Evolutionary conservation across 2,888 invertebrate species (phyloP), one percentile per base, ranked within the genome.

Genomic region (Xestia rhomboidea): DNA sequence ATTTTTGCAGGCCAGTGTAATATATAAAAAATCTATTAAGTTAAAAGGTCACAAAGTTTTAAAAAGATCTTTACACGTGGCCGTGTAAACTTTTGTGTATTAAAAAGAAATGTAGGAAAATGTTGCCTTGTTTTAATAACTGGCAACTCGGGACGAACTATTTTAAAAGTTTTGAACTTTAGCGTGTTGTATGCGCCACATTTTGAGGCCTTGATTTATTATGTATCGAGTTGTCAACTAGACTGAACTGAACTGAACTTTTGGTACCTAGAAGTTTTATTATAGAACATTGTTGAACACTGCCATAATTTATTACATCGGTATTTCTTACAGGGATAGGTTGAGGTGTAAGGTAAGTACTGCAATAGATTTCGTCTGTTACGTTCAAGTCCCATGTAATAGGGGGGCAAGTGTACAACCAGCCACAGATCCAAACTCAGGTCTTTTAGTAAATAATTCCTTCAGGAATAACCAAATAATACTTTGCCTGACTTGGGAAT

Each of bases 181-280:
- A 51, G 46, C 34, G 4, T 24, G 34, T 66, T 66, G n/a, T 66
- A 46, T 34, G 38, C 15, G 24, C 24, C 46, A 46, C 15, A 18
- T 24, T 75, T 18, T 27, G n/a, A 57, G 24, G 34, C 44, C 57
- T n/a, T 15, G 18, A 57, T 75, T 75, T 75, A 67, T 75, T 57
- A 66, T 57, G 34, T 76, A 66, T 57, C 10, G 38, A 75, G 34
- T 76, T 66, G 27, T 66, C 6, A 64, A 73, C n/a, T 51, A 34
- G 15, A 18, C 0, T 3, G 34, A 34, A 34, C 34, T 34, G 34
- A 34, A 34, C 34, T 34, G 15, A 63, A 73, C 18, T 73, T 73
- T 44, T 18, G 21, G 2, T 24, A 24, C 18, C n/a, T n/a, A n/a
- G n/a, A 13, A 64, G 18, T 4, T 62, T 27, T 34, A 34, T 5